Evolutionary conservation across 2,113 vertebrate species (phyloP).

Genomic region (Hemiprocne comata): DNA sequence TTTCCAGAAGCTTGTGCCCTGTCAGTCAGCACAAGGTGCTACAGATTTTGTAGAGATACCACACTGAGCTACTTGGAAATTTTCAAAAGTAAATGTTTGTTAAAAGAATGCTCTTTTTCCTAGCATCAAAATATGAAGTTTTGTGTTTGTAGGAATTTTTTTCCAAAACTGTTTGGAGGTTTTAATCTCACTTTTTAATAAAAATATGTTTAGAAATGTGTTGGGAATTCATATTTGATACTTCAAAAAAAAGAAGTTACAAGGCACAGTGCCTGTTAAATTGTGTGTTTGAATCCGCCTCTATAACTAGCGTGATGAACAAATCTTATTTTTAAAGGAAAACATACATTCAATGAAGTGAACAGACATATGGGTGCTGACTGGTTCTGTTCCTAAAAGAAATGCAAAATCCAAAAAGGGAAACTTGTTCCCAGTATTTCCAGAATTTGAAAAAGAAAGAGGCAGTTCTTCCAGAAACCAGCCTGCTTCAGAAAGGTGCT

Average conservation of each 20-base stretch:
- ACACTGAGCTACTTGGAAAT: background rate
- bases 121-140: background rate
- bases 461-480: background rate
- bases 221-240: background rate
- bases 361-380: background rate
- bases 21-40: slow-evolving; percentile 26
- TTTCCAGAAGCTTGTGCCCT: slow-evolving; percentile 52
- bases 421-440: background rate
- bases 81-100: background rate
- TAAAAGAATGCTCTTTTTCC: background rate
- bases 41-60: background rate
- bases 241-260: fast-evolving
- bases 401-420: background rate
- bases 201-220: background rate
- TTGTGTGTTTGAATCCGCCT: background rate
- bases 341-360: background rate
- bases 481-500: background rate
- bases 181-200: background rate
- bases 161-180: no score
- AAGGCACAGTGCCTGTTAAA: fast-evolving
- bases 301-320: background rate
- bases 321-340: background rate
- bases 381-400: background rate
- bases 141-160: background rate
- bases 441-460: background rate